Evolutionary conservation across 2,113 vertebrate genomes (phyloP).

Genomic region (Thinocorus orbignyianus): DNA sequence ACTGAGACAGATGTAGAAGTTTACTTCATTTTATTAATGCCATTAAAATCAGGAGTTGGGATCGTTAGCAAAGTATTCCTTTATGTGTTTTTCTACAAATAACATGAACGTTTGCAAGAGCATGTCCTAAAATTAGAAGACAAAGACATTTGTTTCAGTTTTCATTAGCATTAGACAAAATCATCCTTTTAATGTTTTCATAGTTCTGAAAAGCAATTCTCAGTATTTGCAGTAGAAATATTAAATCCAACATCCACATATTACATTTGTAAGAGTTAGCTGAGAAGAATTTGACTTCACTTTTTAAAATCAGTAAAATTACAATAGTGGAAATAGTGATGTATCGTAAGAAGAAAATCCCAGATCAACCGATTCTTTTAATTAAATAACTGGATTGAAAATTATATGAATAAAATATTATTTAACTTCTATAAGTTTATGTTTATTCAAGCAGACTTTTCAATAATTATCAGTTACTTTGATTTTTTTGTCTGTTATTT

Average conservation of each 20-base stretch:
- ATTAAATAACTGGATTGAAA: background rate
- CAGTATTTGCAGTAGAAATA: background rate
- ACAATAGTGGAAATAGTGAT: background rate
- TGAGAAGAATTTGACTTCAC: background rate
- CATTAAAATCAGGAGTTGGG: constrained; percentile 25
- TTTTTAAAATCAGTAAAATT: background rate
- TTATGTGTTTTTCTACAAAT: background rate
- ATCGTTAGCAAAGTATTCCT: background rate
- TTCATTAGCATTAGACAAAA: background rate
- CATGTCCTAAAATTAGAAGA: background rate
- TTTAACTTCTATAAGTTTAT: background rate
- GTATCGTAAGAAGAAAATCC: background rate
- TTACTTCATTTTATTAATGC: constrained; percentile 22
- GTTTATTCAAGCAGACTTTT: background rate
- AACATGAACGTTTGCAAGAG: background rate
- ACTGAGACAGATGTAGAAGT: constrained; percentile 15
- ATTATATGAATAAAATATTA: background rate
- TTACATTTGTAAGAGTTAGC: background rate
- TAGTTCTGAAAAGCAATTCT: background rate
- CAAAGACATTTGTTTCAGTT: background rate
- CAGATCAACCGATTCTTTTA: background rate
- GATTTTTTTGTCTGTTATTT: background rate
- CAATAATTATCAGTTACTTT: background rate
- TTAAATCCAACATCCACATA: background rate
- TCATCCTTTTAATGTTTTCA: background rate